phyloP scores from a whole-genome alignment of 2,888 invertebrate species.

The Chymomyza procnemis region DNA sequence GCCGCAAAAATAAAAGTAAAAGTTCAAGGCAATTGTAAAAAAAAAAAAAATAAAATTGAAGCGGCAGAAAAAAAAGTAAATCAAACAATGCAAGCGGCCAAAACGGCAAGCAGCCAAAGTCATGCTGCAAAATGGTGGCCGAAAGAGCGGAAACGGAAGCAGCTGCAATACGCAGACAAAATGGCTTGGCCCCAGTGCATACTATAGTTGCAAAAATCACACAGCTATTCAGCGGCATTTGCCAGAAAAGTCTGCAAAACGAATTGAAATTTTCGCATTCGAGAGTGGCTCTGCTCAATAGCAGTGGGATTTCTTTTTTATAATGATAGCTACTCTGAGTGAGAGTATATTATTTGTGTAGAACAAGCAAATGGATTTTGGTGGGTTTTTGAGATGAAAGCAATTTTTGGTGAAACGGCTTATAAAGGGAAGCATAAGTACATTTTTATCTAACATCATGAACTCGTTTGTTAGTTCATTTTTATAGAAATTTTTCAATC shows the following conservation, averaged over 20 bases:
- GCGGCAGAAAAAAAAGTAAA: conserved; percentile 1
- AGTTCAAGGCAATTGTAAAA: conserved; percentile 33
- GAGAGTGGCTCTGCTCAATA: background rate
- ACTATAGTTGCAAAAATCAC: background rate
- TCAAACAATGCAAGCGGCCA: conserved; percentile 20
- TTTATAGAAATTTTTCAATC: too few species aligned
- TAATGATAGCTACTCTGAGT: too few species aligned
- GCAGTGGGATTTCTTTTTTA: background rate
- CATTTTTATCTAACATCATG: too few species aligned
- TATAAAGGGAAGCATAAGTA: too few species aligned
- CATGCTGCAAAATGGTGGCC: conserved; percentile 7
- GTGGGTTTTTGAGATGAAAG: too few species aligned
- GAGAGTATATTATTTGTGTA: background rate
- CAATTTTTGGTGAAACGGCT: too few species aligned
- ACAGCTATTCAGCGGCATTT: background rate
- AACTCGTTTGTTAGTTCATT: too few species aligned
- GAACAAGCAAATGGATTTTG: too few species aligned
- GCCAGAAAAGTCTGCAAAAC: background rate
- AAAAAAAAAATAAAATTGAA: background rate
- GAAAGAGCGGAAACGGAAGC: conserved; percentile 33
- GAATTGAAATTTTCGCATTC: background rate
- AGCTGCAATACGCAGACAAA: conserved; percentile 23
- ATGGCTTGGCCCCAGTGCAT: background rate
- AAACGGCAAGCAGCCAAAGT: conserved; percentile 16
- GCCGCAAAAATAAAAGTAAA: conserved; percentile 18